A percentile compares a stretch with the other conserved stretches of the same genome.
Conservation (phyloP, 2,113 vertebrate species). For the Gopherus evgoodei region DNA sequence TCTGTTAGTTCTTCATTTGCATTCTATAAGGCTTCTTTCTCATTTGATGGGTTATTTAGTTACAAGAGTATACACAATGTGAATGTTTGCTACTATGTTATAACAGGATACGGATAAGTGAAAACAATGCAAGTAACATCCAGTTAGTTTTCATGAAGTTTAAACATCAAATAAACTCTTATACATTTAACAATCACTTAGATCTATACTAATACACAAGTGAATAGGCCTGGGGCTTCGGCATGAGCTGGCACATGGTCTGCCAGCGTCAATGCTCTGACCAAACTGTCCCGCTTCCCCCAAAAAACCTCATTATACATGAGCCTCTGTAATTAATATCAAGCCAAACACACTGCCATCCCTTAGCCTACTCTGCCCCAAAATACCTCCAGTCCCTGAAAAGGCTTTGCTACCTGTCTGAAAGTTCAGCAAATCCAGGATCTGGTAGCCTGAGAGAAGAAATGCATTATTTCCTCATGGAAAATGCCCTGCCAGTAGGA, state of each 20-base stretch:
- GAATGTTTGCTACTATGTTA: not conserved
- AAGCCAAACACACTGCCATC: not conserved
- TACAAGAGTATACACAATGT: not conserved
- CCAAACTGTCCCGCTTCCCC: fast-evolving
- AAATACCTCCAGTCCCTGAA: not conserved
- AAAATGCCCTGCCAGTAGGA: not conserved
- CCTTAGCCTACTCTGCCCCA: not conserved
- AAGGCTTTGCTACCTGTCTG: not conserved
- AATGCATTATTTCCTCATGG: not conserved
- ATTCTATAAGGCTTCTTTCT: not conserved
- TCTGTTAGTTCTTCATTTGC: not conserved
- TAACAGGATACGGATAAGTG: not conserved
- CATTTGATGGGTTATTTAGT: not conserved
- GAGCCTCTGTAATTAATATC: not conserved
- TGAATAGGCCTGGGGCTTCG: not conserved
- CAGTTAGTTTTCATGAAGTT: not conserved
- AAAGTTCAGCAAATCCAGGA: not conserved
- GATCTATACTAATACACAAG: not conserved
- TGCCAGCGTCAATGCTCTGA: not conserved
- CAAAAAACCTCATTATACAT: not conserved
- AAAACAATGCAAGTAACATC: not conserved
- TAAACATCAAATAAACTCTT: not conserved
- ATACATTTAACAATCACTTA: not conserved
- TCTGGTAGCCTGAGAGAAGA: not conserved
- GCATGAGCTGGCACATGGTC: not conserved